Conservation (phyloP, 2,797 vertebrate genomes). For the Pogoniulus pusillus region DNA sequence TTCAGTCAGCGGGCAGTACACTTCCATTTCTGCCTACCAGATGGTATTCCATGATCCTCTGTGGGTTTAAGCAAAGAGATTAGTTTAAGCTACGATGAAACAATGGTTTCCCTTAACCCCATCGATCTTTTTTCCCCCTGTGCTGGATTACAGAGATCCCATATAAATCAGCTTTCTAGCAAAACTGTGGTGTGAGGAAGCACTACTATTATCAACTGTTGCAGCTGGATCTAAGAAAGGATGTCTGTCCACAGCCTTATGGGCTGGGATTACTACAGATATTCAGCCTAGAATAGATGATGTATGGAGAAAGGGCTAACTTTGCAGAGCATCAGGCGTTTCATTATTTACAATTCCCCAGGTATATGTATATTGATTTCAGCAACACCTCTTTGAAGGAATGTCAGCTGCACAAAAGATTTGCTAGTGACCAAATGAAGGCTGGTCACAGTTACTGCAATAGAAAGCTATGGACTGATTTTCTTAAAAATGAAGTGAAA, state of each 20-base stretch:
- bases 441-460: neutral
- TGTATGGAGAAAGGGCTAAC: neutral
- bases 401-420: conserved; percentile 34
- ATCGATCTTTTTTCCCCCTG: neutral
- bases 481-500: neutral
- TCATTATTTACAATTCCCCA: conserved; percentile 28
- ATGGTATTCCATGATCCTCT: conserved; percentile 2
- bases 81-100: neutral
- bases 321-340: conserved; percentile 32
- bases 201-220: neutral
- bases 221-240: conserved; percentile 19
- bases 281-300: neutral
- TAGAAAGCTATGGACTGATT: neutral
- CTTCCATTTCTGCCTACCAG: conserved; percentile 18
- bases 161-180: neutral
- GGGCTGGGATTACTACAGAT: neutral
- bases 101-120: neutral
- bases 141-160: neutral
- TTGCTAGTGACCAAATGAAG: conserved; percentile 4
- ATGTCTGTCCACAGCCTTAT: neutral
- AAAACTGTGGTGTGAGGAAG: neutral
- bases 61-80: neutral
- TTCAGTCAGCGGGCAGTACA: neutral
- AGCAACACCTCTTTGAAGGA: conserved; percentile 38
- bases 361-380: neutral